Conservation (phyloP, 92 coral and sea anemone species). For the Parazoanthus swiftii region DNA sequence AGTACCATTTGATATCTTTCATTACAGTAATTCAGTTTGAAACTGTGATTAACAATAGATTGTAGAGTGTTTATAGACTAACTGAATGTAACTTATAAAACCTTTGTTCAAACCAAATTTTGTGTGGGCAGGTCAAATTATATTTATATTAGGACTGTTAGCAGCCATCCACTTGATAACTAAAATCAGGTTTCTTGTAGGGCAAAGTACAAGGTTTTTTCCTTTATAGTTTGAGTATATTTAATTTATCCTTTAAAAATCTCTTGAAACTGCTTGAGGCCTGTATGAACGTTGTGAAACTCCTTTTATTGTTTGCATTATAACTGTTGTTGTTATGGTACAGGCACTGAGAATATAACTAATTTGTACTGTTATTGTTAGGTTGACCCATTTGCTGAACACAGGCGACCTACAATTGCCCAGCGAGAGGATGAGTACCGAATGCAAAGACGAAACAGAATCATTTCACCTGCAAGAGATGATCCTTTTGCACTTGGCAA, state of each 20-base stretch:
- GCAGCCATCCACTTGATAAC: no score
- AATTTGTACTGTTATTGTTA: slow-evolving; percentile 23
- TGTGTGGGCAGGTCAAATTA: no score
- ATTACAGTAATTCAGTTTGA: not conserved
- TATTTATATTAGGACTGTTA: no score
- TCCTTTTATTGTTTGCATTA: no score
- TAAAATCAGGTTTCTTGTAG: no score
- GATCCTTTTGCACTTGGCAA: slow-evolving; percentile 99
- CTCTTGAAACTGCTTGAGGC: no score
- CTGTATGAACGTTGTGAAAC: no score
- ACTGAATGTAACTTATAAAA: no score
- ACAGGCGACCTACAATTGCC: slow-evolving; percentile 93
- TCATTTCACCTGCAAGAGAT: slow-evolving; percentile 90
- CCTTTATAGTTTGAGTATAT: not conserved
- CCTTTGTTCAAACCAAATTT: no score
- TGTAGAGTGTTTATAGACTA: not conserved
- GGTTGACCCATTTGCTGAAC: slow-evolving; percentile 96
- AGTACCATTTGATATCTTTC: not conserved
- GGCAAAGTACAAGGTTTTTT: no score
- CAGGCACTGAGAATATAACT: not conserved
- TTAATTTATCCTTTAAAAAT: not conserved
- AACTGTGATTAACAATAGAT: not conserved
- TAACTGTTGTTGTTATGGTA: not conserved
- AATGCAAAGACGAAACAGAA: slow-evolving; percentile 82
- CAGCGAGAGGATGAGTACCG: slow-evolving; percentile 97